Conservation (phyloP, 2,797 vertebrate species). For the Kryptolebias ocellatus region DNA sequence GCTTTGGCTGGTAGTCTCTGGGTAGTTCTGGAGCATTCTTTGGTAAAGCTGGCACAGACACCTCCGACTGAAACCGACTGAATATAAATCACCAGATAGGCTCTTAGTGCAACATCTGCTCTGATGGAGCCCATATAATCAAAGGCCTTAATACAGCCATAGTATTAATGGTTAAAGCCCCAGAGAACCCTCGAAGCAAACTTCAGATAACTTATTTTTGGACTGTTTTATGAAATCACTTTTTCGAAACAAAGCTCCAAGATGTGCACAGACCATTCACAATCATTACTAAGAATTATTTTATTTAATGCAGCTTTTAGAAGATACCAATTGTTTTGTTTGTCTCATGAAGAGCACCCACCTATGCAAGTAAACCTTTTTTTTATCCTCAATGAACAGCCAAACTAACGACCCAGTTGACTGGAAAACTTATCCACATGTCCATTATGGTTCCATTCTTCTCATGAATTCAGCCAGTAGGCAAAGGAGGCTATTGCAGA, state of each 20-base stretch:
- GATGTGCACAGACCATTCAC: too few species aligned
- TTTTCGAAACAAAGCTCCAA: conserved; percentile 17
- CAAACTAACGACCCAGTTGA: conserved; percentile 26
- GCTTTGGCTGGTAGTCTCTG: conserved; percentile 31
- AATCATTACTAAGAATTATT: too few species aligned
- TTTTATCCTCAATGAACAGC: conserved; percentile 22
- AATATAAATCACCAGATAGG: conserved; percentile 46
- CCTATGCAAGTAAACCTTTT: conserved; percentile 14
- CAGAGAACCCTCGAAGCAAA: conserved; percentile 44
- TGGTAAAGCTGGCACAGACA: conserved; percentile 52
- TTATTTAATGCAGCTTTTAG: conserved; percentile 22
- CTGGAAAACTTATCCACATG: conserved; percentile 24
- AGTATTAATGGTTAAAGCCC: conserved; percentile 59
- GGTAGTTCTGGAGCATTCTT: conserved; percentile 51
- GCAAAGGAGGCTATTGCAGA: conserved; percentile 32
- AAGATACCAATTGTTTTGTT: conserved; percentile 39
- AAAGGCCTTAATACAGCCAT: conserved; percentile 61
- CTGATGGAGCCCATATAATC: conserved; percentile 70
- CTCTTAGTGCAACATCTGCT: conserved; percentile 38
- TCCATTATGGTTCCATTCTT: conserved; percentile 54
- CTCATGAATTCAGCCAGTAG: conserved; percentile 40
- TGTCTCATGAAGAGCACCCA: conserved; percentile 27
- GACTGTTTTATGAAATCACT: too few species aligned
- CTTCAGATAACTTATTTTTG: conserved; percentile 4
- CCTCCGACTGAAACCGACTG: conserved; percentile 62